Evolutionary conservation across 2,888 invertebrate species (phyloP), one percentile per base, ranked within the genome.

Genomic region (Drosophila algonquin): DNA sequence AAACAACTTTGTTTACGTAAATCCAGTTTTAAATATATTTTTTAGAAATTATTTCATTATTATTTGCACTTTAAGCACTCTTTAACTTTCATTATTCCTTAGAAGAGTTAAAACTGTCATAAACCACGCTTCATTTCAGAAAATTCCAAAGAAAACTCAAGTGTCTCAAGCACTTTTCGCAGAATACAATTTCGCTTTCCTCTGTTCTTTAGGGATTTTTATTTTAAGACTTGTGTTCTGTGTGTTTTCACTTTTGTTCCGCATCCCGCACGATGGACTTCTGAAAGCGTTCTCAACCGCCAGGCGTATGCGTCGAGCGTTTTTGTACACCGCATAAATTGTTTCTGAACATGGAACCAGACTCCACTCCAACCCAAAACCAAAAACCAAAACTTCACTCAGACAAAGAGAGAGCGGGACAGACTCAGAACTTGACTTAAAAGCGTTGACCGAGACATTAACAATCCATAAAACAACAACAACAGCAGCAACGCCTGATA

Each of bases 401-500:
- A 58, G 53, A 21, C 54, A 57, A 32, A 30, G 62, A 45, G 44
- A 50, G 12, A 59, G 62, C 62, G 52, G 61, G 56, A 55, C 63
- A 62, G 45, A 63, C 75, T 73, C 76, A 89, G 87, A 87, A 87
- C 84, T 89, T 81, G 82, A 89, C 79, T 89, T 75, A 79, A 82
- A 78, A 79, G 74, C 87, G 79, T 78, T 89, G 87, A 87, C 87
- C 87, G 80, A 87, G 89, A 89, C 88, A 83, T 86, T 80, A 85
- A 73, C 75, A 71, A 78, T 73, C 60, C 60, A 76, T 68, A 58
- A 72, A 73, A 2, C 40, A 40, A n/a, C 40, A 40, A 40, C 40
- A 40, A 40, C 35, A 40, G 63, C 2, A 70, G 67, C 69, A 79
- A 59, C 57, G 67, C 45, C 69, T 64, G 72, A 72, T 61, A 72